Conservation (phyloP, 1,140 invertebrate species). For the Drosophila navojoa region DNA sequence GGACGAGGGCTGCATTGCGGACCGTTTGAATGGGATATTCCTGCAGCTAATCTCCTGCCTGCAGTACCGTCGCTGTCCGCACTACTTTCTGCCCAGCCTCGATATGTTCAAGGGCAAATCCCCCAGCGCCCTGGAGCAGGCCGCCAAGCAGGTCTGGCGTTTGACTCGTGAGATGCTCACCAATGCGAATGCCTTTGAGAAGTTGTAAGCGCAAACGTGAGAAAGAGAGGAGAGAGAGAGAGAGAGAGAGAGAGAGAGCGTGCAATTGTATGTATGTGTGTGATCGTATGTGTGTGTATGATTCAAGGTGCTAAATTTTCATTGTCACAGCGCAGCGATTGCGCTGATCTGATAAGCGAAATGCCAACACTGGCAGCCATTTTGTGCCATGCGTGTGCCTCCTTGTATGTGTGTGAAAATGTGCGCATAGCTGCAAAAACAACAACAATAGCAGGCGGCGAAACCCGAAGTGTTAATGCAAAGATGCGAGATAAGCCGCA, state of each 20-base stretch:
- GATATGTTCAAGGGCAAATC: conserved; percentile 96
- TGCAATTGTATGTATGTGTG: not conserved
- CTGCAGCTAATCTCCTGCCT: conserved; percentile 97
- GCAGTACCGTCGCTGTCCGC: conserved; percentile 95
- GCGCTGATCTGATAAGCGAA: conserved; percentile 44
- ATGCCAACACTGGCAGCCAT: conserved; percentile 39
- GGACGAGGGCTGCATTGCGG: conserved; percentile 94
- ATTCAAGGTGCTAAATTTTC: conserved; percentile 61
- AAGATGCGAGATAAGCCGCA: conserved; percentile 72
- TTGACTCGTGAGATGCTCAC: conserved; percentile 95
- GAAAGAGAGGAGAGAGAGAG: conserved; percentile 37
- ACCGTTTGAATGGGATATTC: conserved; percentile 96
- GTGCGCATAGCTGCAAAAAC: conserved; percentile 34
- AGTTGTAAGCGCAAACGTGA: conserved; percentile 86
- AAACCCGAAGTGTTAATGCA: conserved; percentile 71
- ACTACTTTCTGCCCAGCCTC: conserved; percentile 94
- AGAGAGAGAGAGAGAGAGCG: not conserved
- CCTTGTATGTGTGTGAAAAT: conserved; percentile 27
- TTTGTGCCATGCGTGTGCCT: conserved; percentile 53
- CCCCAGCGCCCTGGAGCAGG: conserved; percentile 92
- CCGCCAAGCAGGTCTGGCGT: conserved; percentile 96
- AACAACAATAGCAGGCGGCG: conserved; percentile 37
- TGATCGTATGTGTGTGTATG: conserved; percentile 5
- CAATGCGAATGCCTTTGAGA: conserved; percentile 94
- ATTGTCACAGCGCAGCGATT: conserved; percentile 51